Base-by-base conservation (phyloP, 1,140 invertebrate genomes). In the Batillaria attramentaria region DNA sequence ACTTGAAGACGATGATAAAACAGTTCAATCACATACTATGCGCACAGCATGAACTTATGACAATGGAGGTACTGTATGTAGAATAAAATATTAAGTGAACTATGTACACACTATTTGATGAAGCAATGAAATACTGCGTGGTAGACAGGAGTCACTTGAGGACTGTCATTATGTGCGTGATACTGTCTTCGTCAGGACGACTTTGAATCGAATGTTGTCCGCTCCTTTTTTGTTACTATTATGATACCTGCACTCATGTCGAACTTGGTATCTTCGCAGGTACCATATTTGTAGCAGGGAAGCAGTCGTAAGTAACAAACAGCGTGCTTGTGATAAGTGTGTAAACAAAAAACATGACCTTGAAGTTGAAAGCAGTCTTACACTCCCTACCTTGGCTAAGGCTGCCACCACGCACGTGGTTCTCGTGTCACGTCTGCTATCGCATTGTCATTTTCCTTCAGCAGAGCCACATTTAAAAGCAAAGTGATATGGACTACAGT, bases 91-190 rank as follows among this genome's bases (percentile, higher is more conserved):
- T 28, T 62, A 28, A 62, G n/a, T 62, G n/a, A 62, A 8, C 24
- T 62, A 62, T 62, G n/a, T 62, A 62, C 57, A 62, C n/a, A 62
- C 57, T 62, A n/a, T 62, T 62, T n/a, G 33, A 62, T 62, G 57
- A 62, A 24, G 33, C 57, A 24, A 62, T 62, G 57, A 62, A 62
- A 62, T 62, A 62, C 57, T 62, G 57, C n/a, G 33, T 62, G 57
- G 57, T n/a, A 62, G n/a, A n/a, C 24, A 62, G 33, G 24, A 62
- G 57, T 62, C 57, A 62, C 57, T 28, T 62, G 57, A 31, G 33
- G 33, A 62, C 33, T 24, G 57, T 62, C 33, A 24, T 62, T 54
- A 54, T 54, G 57, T 28, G 10, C n/a, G 57, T 16, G 57, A 28
- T 24, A 62, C n/a, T 62, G n/a, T 10, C 2, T 62, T 10, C 33